Conservation (phyloP, 2,888 invertebrate species). For the Acanthosepion pharaonis region DNA sequence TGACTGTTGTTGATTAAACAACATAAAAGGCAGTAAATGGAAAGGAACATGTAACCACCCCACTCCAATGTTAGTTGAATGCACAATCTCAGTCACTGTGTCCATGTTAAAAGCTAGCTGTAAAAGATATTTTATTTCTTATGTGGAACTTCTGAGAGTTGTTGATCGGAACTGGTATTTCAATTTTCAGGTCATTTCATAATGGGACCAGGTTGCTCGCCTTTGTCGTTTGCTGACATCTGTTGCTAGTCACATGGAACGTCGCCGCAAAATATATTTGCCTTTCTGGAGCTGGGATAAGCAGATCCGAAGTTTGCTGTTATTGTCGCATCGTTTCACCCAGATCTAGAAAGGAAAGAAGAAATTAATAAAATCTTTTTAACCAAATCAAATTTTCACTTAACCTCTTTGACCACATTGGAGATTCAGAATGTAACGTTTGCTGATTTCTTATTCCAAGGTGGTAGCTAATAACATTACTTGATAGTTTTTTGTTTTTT, state of each 20-base stretch:
- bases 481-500: too few relatives aligned
- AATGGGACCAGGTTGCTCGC: conserved; percentile 25
- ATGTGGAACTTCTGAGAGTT: neutral
- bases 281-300: conserved; percentile 89
- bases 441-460: too few relatives aligned
- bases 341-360: conserved; percentile 82
- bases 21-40: neutral
- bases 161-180: neutral
- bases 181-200: conserved; percentile 37
- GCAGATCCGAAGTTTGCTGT: conserved; percentile 87
- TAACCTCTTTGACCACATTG: too few relatives aligned
- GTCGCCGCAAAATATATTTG: conserved; percentile 88
- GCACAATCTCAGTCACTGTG: neutral
- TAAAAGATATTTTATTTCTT: neutral
- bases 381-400: neutral
- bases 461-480: too few relatives aligned
- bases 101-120: too few relatives aligned
- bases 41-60: neutral
- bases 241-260: conserved; percentile 77
- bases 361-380: neutral
- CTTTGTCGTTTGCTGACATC: neutral
- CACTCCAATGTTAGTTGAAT: neutral
- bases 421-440: too few relatives aligned
- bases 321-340: conserved; percentile 88
- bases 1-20: neutral